Percentiles rank a stretch among this genome's conserved stretches.
Conservation (phyloP, 2,113 vertebrate species). For the Oryzias celebensis region DNA sequence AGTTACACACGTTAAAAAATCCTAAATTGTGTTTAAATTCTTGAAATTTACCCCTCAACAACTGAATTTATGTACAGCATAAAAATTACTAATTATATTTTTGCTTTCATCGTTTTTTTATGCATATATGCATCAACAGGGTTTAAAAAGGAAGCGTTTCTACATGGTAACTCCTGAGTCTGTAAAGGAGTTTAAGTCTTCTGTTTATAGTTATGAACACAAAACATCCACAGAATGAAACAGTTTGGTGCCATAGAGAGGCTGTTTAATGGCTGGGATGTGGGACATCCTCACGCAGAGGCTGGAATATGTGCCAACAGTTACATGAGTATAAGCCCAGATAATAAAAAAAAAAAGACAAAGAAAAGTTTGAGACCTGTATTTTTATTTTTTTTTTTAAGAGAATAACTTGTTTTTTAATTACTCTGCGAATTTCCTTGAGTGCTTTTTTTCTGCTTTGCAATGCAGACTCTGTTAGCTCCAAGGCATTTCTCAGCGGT, state of each 20-base stretch:
- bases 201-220: not conserved
- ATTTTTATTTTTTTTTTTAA: not conserved
- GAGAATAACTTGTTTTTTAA: not conserved
- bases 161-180: too few relatives aligned
- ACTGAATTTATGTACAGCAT: too few relatives aligned
- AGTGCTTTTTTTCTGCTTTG: slow-evolving; percentile 32
- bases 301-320: slow-evolving; percentile 29
- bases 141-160: too few relatives aligned
- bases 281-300: slow-evolving; percentile 45
- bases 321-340: slow-evolving; percentile 31
- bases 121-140: too few relatives aligned
- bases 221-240: slow-evolving; percentile 33
- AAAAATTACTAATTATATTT: too few relatives aligned
- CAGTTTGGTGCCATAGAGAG: slow-evolving; percentile 44
- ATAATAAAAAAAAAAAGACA: too few relatives aligned
- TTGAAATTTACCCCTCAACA: too few relatives aligned
- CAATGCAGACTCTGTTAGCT: slow-evolving; percentile 45
- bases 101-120: too few relatives aligned
- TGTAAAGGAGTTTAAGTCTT: too few relatives aligned
- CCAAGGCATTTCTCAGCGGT: slow-evolving; percentile 45
- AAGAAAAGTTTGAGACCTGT: not conserved
- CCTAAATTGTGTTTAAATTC: too few relatives aligned
- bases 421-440: too few relatives aligned
- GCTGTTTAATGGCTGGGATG: slow-evolving; percentile 36
- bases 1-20: too few relatives aligned